These are phyloP conservation scores for Drosophila paracracens DNA, from an alignment of 2,888 invertebrate species.

Conservation along the genomic window DNA sequence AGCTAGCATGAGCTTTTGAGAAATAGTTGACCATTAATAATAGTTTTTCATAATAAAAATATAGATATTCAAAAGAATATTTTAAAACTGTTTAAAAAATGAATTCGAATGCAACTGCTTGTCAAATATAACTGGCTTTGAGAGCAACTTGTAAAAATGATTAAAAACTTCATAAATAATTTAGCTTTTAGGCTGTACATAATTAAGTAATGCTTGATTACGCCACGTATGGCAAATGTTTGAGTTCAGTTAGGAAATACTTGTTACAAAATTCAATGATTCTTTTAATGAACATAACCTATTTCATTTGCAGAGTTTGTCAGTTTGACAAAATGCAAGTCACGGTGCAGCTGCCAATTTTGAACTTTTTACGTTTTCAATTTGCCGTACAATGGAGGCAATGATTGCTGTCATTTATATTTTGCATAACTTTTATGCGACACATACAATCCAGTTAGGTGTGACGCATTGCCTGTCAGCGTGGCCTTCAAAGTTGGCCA, in stretches of 20 bases:
- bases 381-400: constrained; percentile 10
- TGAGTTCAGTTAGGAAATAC: background rate
- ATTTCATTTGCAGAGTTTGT: background rate
- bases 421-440: constrained; percentile 48
- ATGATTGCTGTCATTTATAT: constrained; percentile 24
- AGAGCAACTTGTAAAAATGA: background rate
- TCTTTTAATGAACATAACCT: background rate
- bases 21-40: background rate
- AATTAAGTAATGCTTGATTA: background rate
- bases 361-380: constrained; percentile 9
- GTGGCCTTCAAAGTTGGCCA: constrained; percentile 55
- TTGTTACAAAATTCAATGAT: background rate
- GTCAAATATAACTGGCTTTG: background rate
- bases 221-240: background rate
- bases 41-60: background rate
- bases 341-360: constrained; percentile 18
- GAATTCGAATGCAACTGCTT: background rate
- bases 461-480: constrained; percentile 39
- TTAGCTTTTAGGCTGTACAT: background rate
- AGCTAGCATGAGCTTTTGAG: background rate
- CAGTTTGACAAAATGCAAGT: constrained; percentile 45
- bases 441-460: constrained; percentile 32
- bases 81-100: background rate
- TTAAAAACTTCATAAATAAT: too few relatives aligned
- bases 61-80: background rate